phyloP scores from a whole-genome alignment of 2,113 vertebrate genomes.

The Accipiter virgatus region DNA sequence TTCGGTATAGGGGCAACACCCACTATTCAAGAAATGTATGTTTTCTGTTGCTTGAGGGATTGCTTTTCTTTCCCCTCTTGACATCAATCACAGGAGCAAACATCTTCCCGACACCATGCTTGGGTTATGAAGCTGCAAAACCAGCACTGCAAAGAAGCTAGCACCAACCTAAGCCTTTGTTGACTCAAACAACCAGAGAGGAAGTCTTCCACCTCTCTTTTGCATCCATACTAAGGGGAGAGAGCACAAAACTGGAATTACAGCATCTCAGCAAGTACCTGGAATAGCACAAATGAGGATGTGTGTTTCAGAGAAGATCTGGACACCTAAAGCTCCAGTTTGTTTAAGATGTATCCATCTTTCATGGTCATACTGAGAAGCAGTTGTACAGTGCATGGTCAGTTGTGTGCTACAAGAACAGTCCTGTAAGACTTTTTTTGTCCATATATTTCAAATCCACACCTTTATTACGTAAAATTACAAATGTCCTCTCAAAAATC shows the following conservation, averaged over 20 bases:
- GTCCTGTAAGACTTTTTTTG: background rate
- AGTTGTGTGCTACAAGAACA: background rate
- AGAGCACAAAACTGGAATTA: background rate
- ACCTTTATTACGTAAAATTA: background rate
- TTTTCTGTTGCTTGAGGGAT: background rate
- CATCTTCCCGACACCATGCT: background rate
- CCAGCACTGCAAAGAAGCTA: background rate
- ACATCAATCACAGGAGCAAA: background rate
- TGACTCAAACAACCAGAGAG: background rate
- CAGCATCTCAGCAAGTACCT: background rate
- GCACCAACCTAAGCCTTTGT: background rate
- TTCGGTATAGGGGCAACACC: background rate
- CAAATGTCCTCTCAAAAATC: background rate
- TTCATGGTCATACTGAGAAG: background rate
- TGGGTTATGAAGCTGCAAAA: background rate
- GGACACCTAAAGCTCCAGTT: background rate
- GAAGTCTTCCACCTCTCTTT: background rate
- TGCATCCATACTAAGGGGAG: background rate
- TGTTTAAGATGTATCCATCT: background rate
- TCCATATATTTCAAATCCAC: background rate
- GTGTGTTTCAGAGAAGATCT: background rate
- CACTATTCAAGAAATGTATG: background rate
- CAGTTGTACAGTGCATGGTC: background rate
- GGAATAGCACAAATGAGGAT: background rate
- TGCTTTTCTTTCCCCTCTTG: background rate